phyloP scores from a whole-genome alignment of 2,113 vertebrate genomes.

The Hippocampus guttulatus region DNA sequence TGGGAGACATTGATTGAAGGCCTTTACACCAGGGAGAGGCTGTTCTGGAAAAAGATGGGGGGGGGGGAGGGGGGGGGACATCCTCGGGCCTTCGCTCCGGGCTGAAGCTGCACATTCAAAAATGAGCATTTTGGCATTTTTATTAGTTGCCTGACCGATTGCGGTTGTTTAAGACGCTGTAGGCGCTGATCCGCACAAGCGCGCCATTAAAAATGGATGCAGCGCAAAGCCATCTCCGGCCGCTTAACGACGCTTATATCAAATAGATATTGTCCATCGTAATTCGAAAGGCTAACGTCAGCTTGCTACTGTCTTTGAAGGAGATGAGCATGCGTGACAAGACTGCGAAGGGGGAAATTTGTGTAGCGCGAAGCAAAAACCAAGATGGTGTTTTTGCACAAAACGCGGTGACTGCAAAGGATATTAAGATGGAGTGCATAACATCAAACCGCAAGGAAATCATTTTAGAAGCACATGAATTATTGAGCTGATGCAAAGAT shows the following conservation, averaged over 20 bases:
- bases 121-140: constrained; percentile 34
- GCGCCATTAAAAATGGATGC: constrained; percentile 27
- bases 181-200: constrained; percentile 29
- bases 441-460: background rate
- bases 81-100: constrained; percentile 14
- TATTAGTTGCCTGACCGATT: constrained; percentile 41
- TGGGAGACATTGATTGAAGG: background rate
- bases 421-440: background rate
- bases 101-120: constrained; percentile 28
- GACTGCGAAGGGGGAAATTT: background rate
- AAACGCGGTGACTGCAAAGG: background rate
- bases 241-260: constrained; percentile 5
- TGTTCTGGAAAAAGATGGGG: background rate
- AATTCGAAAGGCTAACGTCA: constrained; percentile 5
- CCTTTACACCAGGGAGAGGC: background rate
- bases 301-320: constrained; percentile 6
- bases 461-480: background rate
- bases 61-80: background rate
- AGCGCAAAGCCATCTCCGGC: constrained; percentile 1
- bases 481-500: background rate
- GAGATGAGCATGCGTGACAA: constrained; percentile 1
- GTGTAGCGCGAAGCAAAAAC: background rate
- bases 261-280: constrained; percentile 3
- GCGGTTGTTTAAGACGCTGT: constrained; percentile 21
- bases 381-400: background rate